Conservation (phyloP, 2,888 invertebrate genomes). For the Hyppa rectilinea region DNA sequence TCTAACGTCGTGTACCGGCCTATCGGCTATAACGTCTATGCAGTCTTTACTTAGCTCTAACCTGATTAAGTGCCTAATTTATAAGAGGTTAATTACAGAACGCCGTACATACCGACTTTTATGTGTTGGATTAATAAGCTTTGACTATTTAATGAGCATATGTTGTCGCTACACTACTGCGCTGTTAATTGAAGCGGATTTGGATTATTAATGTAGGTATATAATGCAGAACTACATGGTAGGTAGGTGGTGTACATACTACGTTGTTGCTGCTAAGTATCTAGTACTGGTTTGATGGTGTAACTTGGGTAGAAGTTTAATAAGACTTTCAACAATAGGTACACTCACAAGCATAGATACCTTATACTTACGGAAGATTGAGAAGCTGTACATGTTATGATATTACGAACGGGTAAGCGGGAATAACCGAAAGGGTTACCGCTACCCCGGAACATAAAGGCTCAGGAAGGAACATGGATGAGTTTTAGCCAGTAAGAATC, state of each 20-base stretch:
- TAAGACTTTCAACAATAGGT: background rate
- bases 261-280: background rate
- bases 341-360: no score
- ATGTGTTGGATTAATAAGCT: constrained; percentile 65
- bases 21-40: constrained; percentile 57
- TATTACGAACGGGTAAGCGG: no score
- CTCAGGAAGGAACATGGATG: no score
- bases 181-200: constrained; percentile 58
- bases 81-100: constrained; percentile 73
- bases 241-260: no score
- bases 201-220: constrained; percentile 21
- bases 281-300: background rate
- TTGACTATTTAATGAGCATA: constrained; percentile 66
- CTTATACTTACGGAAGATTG: no score
- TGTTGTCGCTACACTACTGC: constrained; percentile 53
- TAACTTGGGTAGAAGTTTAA: background rate
- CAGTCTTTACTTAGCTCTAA: constrained; percentile 63
- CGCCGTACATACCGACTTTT: constrained; percentile 67
- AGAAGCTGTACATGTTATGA: background rate
- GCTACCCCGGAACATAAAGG: no score
- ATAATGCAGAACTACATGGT: background rate
- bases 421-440: no score
- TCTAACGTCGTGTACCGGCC: constrained; percentile 34
- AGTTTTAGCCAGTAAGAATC: no score
- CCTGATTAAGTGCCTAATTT: constrained; percentile 71